Base-by-base conservation (phyloP, 1,140 invertebrate genomes). In the Cherax quadricarinatus region DNA sequence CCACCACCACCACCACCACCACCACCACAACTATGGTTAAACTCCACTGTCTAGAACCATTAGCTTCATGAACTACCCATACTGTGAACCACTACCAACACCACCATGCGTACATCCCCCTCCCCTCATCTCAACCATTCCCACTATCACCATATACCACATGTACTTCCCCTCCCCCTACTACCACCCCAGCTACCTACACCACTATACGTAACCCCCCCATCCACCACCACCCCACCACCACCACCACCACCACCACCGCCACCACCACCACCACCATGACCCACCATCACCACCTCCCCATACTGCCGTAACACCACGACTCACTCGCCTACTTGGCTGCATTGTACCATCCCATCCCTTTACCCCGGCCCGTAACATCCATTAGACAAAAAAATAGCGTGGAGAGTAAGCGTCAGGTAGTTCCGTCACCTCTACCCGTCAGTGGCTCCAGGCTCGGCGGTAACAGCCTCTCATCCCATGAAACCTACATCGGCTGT, bases 401-500 rank as follows among this genome's bases (percentile, higher is more conserved):
- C 60, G 66, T 16, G 49, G 49, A 62, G 41, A 73, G 62, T 85
- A 41, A 79, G 51, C 62, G 88, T 90, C 81, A 75, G 49, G n/a
- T n/a, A 18, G 18, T 48, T 60, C 49, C 88, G 88, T 85, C 88
- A 90, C 81, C 49, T 24, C 88, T 30, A 90, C 88, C 70, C 82
- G 82, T 90, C 88, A 90, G 81, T 18, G 7, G 80, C 41, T 18
- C 18, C 7, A n/a, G 21, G 49, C 24, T 53, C 1, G 48, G 48
- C 48, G 62, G 24, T 53, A 60, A 85, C 66, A 21, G 70, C 60
- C 80, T n/a, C 75, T 80, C 41, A 16, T 49, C 83, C 79, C 89
- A 91, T 91, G 83, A 91, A 91, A 91, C 75, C 83, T 24, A 83
- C 89, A 91, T 91, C 75, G 82, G 70, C 89, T 78, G 88, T 90